Evolutionary conservation across 2,113 vertebrate genomes (phyloP).

Genomic region (Burhinus oedicnemus): DNA sequence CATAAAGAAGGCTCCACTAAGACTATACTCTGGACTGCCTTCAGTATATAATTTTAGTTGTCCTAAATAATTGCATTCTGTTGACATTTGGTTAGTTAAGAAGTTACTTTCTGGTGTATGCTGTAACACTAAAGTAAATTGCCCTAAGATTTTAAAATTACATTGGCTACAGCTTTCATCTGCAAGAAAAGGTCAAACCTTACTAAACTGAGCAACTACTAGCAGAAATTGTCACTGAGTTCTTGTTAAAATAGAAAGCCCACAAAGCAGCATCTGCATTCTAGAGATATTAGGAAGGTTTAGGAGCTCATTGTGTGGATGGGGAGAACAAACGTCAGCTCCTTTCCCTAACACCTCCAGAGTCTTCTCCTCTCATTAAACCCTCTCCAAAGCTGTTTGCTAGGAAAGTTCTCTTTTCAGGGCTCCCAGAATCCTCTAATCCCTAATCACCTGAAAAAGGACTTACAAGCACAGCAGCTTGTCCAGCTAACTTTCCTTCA

Average conservation of each 20-base stretch:
- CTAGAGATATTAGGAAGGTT: background rate
- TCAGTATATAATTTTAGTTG: background rate
- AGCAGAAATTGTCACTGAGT: background rate
- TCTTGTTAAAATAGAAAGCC: background rate
- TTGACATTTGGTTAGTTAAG: background rate
- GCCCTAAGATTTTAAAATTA: conserved; percentile 26
- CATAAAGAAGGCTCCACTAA: background rate
- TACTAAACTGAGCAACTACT: background rate
- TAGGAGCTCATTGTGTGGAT: background rate
- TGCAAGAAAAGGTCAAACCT: conserved; percentile 43
- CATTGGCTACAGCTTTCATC: background rate
- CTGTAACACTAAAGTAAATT: conserved; percentile 27
- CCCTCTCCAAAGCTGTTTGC: background rate
- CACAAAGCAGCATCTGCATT: background rate
- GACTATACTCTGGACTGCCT: background rate
- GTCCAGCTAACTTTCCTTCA: background rate
- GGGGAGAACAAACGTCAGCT: background rate
- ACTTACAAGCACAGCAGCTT: background rate
- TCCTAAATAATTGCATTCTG: background rate
- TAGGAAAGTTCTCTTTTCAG: background rate
- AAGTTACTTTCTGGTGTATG: background rate
- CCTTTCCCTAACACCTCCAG: background rate
- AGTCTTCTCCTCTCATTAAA: background rate
- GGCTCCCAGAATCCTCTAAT: background rate
- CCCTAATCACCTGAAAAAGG: background rate